Evolutionary conservation across 2,797 vertebrate genomes (phyloP).

Genomic region (Balearica regulorum): DNA sequence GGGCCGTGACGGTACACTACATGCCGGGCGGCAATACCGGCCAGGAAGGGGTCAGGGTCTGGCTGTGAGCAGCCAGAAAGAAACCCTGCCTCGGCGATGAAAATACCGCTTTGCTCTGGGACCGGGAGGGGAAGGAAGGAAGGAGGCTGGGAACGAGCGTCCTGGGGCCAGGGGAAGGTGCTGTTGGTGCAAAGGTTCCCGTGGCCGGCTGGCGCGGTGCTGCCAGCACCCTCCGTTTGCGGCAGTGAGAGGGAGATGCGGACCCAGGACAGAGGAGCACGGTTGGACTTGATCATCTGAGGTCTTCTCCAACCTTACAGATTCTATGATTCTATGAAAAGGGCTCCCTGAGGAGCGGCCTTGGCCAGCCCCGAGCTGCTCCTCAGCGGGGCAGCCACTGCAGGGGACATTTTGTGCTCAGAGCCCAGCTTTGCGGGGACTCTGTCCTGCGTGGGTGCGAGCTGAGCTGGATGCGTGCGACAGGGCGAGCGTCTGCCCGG

Average conservation of each 20-base stretch:
- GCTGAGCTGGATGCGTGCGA: not conserved
- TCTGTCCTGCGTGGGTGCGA: rapidly evolving
- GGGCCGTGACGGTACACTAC: rapidly evolving
- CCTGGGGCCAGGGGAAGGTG: not conserved
- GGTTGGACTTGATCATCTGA: too few species aligned
- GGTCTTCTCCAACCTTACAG: too few species aligned
- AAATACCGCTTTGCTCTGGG: rapidly evolving
- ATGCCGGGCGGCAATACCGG: rapidly evolving
- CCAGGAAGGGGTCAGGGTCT: not conserved
- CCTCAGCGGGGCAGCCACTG: rapidly evolving
- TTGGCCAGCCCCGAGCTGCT: not conserved
- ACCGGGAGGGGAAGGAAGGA: not conserved
- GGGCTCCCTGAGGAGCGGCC: not conserved
- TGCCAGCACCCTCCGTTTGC: not conserved
- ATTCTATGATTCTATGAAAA: not conserved
- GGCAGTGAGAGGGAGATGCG: too few species aligned
- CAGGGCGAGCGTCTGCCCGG: not conserved
- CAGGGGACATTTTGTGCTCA: not conserved
- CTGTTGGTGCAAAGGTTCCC: not conserved
- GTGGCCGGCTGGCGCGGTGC: rapidly evolving
- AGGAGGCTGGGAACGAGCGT: not conserved
- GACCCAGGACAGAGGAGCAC: not conserved
- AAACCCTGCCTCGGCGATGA: not conserved
- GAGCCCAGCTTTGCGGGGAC: not conserved
- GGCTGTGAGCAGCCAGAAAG: not conserved